Evolutionary conservation across 92 coral and sea anemone species (phyloP).

Genomic region (Nematostella vectensis): DNA sequence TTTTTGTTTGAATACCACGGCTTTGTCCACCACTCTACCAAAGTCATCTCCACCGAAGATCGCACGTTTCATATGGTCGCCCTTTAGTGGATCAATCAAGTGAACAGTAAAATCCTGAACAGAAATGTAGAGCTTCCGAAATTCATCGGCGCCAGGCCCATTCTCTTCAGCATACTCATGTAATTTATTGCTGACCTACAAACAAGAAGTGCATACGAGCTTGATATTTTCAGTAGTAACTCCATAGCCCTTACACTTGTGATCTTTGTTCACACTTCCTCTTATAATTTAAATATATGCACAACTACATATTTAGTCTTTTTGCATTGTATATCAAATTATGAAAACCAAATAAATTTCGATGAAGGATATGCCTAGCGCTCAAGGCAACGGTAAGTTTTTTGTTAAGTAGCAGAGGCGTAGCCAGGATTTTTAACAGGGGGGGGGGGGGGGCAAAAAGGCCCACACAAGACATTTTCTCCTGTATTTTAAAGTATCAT

Average conservation of each 20-base stretch:
- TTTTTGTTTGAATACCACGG: neutral
- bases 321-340: neutral
- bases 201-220: too few species aligned
- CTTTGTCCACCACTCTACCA: neutral
- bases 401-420: neutral
- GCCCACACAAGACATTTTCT: too few species aligned
- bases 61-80: neutral
- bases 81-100: neutral
- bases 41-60: neutral
- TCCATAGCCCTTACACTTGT: too few species aligned
- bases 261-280: too few species aligned
- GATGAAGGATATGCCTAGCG: too few species aligned
- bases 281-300: too few species aligned
- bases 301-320: neutral
- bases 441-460: too few species aligned
- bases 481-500: too few species aligned
- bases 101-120: neutral
- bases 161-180: neutral
- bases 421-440: neutral
- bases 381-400: too few species aligned
- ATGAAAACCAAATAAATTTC: neutral
- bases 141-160: neutral
- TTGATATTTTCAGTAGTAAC: too few species aligned
- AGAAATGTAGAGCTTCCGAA: neutral
- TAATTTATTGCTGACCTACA: neutral